Conservation (phyloP, 2,888 invertebrate species). For the Pharmacophagus antenor region DNA sequence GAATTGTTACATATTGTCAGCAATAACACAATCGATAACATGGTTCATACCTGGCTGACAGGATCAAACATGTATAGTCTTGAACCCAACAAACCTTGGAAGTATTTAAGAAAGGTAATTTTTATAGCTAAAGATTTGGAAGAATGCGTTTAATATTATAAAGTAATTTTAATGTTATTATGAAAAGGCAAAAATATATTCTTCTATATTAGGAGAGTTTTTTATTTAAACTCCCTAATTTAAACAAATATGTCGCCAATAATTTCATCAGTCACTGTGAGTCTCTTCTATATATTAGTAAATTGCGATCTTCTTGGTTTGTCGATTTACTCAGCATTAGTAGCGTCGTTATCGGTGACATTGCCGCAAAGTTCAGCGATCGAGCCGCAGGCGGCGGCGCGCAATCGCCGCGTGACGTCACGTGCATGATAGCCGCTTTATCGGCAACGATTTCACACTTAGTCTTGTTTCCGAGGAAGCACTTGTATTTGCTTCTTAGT, state of each 20-base stretch:
- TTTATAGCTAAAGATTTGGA: neutral
- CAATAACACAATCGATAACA: no score
- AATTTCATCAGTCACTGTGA: no score
- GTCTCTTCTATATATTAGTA: neutral
- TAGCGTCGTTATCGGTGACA: conserved; percentile 64
- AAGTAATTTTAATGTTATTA: no score
- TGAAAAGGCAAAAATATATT: no score
- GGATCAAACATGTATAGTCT: conserved; percentile 26
- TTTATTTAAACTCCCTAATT: no score
- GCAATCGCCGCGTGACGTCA: conserved; percentile 65
- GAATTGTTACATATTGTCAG: no score
- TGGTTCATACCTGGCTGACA: conserved; percentile 2
- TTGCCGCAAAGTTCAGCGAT: conserved; percentile 67
- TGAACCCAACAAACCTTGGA: conserved; percentile 15
- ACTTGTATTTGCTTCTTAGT: conserved; percentile 12
- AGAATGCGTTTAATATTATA: no score
- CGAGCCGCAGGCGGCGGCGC: conserved; percentile 43
- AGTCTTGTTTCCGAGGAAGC: conserved; percentile 32
- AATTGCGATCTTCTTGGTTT: conserved; percentile 34
- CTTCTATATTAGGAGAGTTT: no score
- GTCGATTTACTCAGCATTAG: conserved; percentile 48
- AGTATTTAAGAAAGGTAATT: neutral
- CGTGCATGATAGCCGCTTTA: conserved; percentile 59
- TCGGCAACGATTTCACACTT: conserved; percentile 44
- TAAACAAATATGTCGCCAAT: no score